Conservation (phyloP, 2,888 invertebrate genomes). For the Atrina japonica region DNA sequence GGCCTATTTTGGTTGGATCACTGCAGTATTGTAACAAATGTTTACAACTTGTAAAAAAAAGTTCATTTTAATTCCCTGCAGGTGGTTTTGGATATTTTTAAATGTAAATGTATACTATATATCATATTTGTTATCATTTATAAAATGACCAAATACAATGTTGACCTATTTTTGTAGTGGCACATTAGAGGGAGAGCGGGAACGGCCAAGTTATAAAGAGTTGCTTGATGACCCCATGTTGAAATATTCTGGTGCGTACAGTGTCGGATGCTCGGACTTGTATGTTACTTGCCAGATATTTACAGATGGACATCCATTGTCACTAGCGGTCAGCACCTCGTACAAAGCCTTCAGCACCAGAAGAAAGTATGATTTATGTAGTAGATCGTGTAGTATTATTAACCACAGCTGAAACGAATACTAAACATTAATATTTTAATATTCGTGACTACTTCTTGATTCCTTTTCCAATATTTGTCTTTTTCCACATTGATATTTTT, state of each 20-base stretch:
- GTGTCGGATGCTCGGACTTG: slow-evolving; percentile 92
- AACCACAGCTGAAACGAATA: not conserved
- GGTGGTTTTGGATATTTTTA: not conserved
- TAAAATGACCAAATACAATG: too few relatives aligned
- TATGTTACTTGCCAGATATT: slow-evolving; percentile 92
- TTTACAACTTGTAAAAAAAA: not conserved
- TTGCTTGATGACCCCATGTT: slow-evolving; percentile 93
- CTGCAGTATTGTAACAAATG: not conserved
- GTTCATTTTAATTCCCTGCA: slow-evolving; percentile 3
- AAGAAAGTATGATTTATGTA: slow-evolving; percentile 89
- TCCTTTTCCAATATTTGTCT: too few relatives aligned
- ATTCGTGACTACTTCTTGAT: too few relatives aligned
- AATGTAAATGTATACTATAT: not conserved
- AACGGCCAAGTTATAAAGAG: slow-evolving; percentile 93
- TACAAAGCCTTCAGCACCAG: slow-evolving; percentile 95
- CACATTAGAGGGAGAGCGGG: slow-evolving; percentile 93
- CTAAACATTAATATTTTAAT: not conserved
- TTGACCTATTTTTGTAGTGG: slow-evolving; percentile 89
- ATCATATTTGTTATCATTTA: not conserved
- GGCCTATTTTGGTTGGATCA: too few relatives aligned
- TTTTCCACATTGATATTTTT: too few relatives aligned
- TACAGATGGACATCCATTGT: slow-evolving; percentile 90
- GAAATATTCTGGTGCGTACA: slow-evolving; percentile 93
- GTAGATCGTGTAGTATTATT: not conserved
- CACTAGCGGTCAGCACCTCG: slow-evolving; percentile 92